Evolutionary conservation across 1,140 invertebrate species (phyloP).

Genomic region (Zaprionus tsacasi): DNA sequence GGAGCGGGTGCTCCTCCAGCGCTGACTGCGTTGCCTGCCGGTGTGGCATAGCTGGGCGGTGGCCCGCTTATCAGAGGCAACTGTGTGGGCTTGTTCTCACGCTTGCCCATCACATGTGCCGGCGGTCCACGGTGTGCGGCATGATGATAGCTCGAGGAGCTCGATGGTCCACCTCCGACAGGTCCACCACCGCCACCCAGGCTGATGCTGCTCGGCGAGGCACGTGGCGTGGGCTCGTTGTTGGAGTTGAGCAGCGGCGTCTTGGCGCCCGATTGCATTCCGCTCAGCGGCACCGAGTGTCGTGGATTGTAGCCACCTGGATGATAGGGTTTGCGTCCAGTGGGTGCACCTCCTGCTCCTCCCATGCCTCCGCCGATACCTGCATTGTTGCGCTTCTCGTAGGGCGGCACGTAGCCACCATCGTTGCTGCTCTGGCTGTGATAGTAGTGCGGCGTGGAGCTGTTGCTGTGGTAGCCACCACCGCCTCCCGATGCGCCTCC

Average conservation of each 20-base stretch:
- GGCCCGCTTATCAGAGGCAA: constrained; percentile 74
- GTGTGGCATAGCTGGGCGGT: constrained; percentile 60
- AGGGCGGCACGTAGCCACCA: constrained; percentile 49
- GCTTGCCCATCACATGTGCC: constrained; percentile 64
- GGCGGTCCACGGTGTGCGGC: constrained; percentile 60
- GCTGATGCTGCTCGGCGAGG: constrained; percentile 72
- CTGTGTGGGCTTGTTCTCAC: constrained; percentile 70
- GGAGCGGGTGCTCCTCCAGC: neutral
- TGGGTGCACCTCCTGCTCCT: constrained; percentile 5
- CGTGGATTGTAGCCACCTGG: constrained; percentile 72
- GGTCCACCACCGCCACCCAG: constrained; percentile 36
- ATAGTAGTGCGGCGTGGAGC: constrained; percentile 76
- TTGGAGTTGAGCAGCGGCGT: constrained; percentile 69
- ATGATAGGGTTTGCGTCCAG: constrained; percentile 65
- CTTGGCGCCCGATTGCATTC: constrained; percentile 58
- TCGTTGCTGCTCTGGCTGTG: constrained; percentile 64
- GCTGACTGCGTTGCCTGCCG: constrained; percentile 26
- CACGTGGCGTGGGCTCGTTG: constrained; percentile 74
- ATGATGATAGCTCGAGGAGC: constrained; percentile 53
- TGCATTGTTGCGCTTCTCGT: constrained; percentile 77
- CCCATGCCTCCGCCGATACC: constrained; percentile 22
- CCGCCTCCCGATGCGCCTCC: constrained; percentile 13
- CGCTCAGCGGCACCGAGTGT: constrained; percentile 62
- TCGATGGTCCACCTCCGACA: constrained; percentile 26
- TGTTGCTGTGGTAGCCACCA: constrained; percentile 71